Base-by-base conservation (phyloP, 2,797 vertebrate species). In the Hydrophis major region DNA sequence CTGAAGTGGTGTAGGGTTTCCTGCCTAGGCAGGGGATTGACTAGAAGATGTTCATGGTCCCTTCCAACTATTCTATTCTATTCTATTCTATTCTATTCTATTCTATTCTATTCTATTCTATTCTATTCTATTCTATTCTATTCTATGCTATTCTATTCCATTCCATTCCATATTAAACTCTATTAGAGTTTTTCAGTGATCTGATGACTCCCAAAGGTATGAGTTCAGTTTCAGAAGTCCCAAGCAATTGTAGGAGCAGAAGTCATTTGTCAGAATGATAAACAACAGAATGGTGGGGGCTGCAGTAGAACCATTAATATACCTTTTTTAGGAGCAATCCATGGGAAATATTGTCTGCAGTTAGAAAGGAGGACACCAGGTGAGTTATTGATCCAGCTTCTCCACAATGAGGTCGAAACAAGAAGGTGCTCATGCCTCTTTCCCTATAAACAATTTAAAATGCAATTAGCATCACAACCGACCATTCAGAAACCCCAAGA, bases 341-440 rank as follows among this genome's bases (percentile, higher is more conserved):
- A 0, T 99, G 99, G 59, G 99, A 99, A 97, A 99, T 99, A 97
- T 99, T 99, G 97, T 99, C 99, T 0, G 99, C 98, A 2, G 98
- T 99, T 50, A 99, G 98, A 96, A 99, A 99, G 95, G 99, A 99
- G 0, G 99, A 98, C 55, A 99, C 99, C 92, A 99, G 97, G 95
- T 99, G 99, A 13, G 99, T 99, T 97, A 99, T 99, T 96, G 99
- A 99, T 55, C 99, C 99, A 0, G 99, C 99, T 97, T 99, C 99
- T 12, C 99, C 99, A 88, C 99, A 99, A 97, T 99, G 99, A 63
- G 99, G 99, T 66, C 99, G 98, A 93, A 99, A 99, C 93, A 98
- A 98, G 95, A 99, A 99, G 0, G 99, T 99, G 97, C 98, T 99
- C 92, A 99, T 97, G 55, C 99, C 98, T 95, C 99, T 97, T 94